These are phyloP conservation scores for Chlorops oryzae DNA, from an alignment of 1,140 invertebrate species.

Conservation along the genomic window DNA sequence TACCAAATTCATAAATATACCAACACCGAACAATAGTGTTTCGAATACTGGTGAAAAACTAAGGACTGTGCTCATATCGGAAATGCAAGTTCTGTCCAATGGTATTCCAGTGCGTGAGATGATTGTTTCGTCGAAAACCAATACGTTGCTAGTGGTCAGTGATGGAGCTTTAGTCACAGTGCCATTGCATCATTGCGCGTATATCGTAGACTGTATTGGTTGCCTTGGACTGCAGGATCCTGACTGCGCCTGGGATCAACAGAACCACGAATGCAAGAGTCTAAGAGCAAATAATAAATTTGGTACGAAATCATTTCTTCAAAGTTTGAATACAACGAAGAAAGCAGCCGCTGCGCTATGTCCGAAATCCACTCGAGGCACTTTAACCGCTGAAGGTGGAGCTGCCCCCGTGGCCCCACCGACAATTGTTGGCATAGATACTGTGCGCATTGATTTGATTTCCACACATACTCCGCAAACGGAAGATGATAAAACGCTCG, in stretches of 20 bases:
- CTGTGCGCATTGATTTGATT: slow-evolving; percentile 22
- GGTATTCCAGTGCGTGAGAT: slow-evolving; percentile 66
- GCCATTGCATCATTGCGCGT: slow-evolving; percentile 75
- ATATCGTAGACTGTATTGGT: slow-evolving; percentile 58
- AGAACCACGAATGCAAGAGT: slow-evolving; percentile 66
- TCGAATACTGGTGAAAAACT: slow-evolving; percentile 44
- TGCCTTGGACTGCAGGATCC: slow-evolving; percentile 94
- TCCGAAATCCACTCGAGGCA: slow-evolving; percentile 33
- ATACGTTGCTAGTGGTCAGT: slow-evolving; percentile 85
- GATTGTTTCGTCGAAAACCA: slow-evolving; percentile 58
- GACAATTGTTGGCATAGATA: slow-evolving; percentile 14
- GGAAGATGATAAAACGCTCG: slow-evolving; percentile 18
- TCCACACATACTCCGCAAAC: slow-evolving; percentile 30
- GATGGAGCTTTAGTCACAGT: slow-evolving; percentile 80
- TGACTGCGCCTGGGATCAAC: slow-evolving; percentile 92
- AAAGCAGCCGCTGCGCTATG: slow-evolving; percentile 51
- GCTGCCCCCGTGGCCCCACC: not conserved
- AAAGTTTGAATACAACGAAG: slow-evolving; percentile 64
- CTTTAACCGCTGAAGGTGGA: slow-evolving; percentile 8
- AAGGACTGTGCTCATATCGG: slow-evolving; percentile 75
- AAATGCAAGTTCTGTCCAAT: slow-evolving; percentile 68
- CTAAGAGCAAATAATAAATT: slow-evolving; percentile 59
- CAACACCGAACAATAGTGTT: slow-evolving; percentile 49
- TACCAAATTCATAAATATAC: slow-evolving; percentile 84
- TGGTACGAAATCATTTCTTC: slow-evolving; percentile 62